These are phyloP conservation scores for Cossypha heuglini DNA, from an alignment of 2,797 vertebrate genomes.

Conservation along the genomic window DNA sequence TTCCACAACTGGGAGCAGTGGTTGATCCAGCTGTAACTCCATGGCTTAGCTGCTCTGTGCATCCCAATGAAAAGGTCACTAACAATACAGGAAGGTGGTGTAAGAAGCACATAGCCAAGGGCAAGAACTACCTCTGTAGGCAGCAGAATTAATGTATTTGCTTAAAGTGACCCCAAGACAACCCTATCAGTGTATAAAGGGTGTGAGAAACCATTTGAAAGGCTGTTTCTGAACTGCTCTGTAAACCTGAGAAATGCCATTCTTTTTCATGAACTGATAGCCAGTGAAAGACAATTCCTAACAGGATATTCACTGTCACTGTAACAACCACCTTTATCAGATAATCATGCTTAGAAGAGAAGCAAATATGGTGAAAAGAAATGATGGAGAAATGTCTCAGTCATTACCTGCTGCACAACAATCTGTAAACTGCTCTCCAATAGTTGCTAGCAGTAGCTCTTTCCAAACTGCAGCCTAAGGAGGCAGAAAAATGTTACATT, in stretches of 20 bases:
- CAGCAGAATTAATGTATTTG: neutral
- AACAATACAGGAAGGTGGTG: neutral
- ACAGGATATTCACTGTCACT: neutral
- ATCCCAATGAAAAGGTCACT: neutral
- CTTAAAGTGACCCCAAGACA: neutral
- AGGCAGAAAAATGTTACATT: neutral
- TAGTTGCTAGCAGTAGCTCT: constrained; percentile 91
- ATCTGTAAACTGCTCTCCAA: constrained; percentile 95
- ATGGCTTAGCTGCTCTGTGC: accelerated
- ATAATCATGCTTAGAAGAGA: neutral
- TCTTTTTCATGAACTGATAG: neutral
- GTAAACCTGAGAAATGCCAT: neutral
- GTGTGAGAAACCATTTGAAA: neutral
- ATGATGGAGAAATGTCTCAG: neutral
- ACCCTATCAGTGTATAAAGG: neutral
- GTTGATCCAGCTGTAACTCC: neutral
- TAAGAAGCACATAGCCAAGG: neutral
- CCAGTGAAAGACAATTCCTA: neutral
- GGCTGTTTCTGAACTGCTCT: neutral
- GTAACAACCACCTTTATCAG: neutral
- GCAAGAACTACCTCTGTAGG: neutral
- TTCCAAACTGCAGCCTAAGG: constrained; percentile 91
- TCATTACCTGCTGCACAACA: constrained; percentile 87
- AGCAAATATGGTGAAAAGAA: neutral
- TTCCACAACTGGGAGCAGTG: neutral